Conservation (phyloP, 2,888 invertebrate genomes). For the Andrena praecox region DNA sequence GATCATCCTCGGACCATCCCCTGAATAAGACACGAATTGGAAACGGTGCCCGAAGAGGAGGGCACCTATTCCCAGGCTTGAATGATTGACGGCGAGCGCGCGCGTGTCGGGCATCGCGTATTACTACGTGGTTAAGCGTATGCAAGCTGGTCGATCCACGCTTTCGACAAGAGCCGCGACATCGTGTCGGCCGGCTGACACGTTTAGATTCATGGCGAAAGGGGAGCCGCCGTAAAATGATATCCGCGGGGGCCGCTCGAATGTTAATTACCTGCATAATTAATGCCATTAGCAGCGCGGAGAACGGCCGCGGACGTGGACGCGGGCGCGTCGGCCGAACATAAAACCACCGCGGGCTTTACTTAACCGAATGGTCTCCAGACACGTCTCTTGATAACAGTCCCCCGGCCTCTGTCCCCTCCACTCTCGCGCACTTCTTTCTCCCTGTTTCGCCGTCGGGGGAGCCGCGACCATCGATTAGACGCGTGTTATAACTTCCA, state of each 20-base stretch:
- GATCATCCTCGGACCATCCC: too few relatives aligned
- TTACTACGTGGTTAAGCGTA: slow-evolving; percentile 20
- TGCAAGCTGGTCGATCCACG: slow-evolving; percentile 28
- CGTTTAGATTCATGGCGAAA: slow-evolving; percentile 80
- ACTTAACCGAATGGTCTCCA: slow-evolving; percentile 16
- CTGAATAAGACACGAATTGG: too few relatives aligned
- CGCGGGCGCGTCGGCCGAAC: slow-evolving; percentile 12
- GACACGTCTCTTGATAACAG: slow-evolving; percentile 34
- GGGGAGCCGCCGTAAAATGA: slow-evolving; percentile 75
- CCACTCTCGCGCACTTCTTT: not conserved
- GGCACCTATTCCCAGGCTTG: not conserved
- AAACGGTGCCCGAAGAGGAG: too few relatives aligned
- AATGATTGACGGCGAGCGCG: slow-evolving; percentile 2
- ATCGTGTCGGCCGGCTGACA: slow-evolving; percentile 76
- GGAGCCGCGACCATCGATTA: slow-evolving; percentile 29
- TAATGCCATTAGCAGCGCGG: slow-evolving; percentile 78
- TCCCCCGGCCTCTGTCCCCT: slow-evolving; percentile 16
- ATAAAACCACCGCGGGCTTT: slow-evolving; percentile 29
- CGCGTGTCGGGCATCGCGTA: slow-evolving; percentile 57
- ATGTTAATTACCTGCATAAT: slow-evolving; percentile 83
- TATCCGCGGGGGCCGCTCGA: slow-evolving; percentile 68
- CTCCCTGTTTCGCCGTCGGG: not conserved
- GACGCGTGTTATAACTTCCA: slow-evolving; percentile 32
- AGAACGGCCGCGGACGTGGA: slow-evolving; percentile 9
- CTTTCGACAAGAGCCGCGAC: slow-evolving; percentile 63